These are phyloP conservation scores for Burhinus oedicnemus DNA, from an alignment of 2,113 vertebrate genomes.

Conservation along the genomic window DNA sequence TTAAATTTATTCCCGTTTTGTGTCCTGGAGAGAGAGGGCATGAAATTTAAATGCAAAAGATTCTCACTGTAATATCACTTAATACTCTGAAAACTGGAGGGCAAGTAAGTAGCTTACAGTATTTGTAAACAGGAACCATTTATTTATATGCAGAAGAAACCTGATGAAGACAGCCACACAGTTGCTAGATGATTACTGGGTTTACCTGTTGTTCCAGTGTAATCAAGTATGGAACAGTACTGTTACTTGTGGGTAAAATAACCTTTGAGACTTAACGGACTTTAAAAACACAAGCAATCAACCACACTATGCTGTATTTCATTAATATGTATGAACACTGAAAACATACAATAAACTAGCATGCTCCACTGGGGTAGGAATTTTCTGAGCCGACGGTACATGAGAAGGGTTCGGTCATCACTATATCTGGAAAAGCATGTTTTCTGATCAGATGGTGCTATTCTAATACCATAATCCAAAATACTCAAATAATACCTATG, in stretches of 20 bases:
- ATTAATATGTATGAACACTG: neutral
- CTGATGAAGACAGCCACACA: neutral
- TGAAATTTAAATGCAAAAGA: neutral
- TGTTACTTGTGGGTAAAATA: neutral
- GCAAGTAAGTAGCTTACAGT: neutral
- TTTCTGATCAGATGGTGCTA: neutral
- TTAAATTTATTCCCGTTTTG: neutral
- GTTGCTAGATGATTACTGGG: neutral
- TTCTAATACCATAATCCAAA: neutral
- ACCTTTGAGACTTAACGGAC: neutral
- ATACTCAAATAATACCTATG: neutral
- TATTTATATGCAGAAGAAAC: neutral
- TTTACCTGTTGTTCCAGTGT: neutral
- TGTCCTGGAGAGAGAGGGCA: neutral
- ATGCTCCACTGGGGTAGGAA: neutral
- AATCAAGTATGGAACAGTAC: neutral
- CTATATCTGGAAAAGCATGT: accelerated
- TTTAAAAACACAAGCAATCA: neutral
- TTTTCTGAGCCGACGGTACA: neutral
- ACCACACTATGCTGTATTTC: neutral
- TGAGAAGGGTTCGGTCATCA: neutral
- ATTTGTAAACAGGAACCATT: neutral
- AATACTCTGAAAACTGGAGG: neutral
- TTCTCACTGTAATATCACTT: neutral
- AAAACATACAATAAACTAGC: neutral